These are phyloP conservation scores for Melanostigma gelatinosum DNA, from an alignment of 2,113 vertebrate species.

Conservation along the genomic window DNA sequence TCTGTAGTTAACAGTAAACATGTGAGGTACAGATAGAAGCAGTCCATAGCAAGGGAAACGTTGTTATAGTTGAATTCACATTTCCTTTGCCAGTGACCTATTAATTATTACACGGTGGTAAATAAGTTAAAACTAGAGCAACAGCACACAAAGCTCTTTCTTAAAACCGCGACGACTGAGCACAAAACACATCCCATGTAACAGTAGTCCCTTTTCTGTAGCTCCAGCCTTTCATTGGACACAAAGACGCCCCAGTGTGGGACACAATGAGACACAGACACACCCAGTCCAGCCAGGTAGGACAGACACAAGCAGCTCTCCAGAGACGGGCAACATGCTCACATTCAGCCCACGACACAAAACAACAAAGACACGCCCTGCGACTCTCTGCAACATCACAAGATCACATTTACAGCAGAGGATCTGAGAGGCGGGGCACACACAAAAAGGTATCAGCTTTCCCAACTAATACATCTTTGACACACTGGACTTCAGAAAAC, in stretches of 20 bases:
- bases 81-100: neutral
- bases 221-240: slow-evolving; percentile 68
- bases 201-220: slow-evolving; percentile 72
- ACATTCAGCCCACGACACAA: slow-evolving; percentile 66
- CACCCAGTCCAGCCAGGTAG: slow-evolving; percentile 75
- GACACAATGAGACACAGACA: slow-evolving; percentile 70
- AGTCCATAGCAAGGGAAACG: neutral
- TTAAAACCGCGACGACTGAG: slow-evolving; percentile 52
- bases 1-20: too few relatives aligned
- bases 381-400: slow-evolving; percentile 75
- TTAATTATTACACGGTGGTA: slow-evolving; percentile 16
- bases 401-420: slow-evolving; percentile 74
- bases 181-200: slow-evolving; percentile 75
- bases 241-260: slow-evolving; percentile 76
- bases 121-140: slow-evolving; percentile 37
- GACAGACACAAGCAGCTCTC: slow-evolving; percentile 60
- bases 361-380: slow-evolving; percentile 79
- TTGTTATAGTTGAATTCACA: neutral
- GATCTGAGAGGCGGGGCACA: slow-evolving; percentile 42
- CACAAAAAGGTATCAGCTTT: slow-evolving; percentile 71
- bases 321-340: slow-evolving; percentile 65
- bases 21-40: neutral
- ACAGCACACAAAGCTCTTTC: slow-evolving; percentile 15
- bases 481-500: slow-evolving; percentile 24
- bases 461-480: slow-evolving; percentile 59